Evolutionary conservation across 1,140 invertebrate species (phyloP), one percentile per base, ranked within the genome.

Genomic region (Schlechtendalia chinensis): DNA sequence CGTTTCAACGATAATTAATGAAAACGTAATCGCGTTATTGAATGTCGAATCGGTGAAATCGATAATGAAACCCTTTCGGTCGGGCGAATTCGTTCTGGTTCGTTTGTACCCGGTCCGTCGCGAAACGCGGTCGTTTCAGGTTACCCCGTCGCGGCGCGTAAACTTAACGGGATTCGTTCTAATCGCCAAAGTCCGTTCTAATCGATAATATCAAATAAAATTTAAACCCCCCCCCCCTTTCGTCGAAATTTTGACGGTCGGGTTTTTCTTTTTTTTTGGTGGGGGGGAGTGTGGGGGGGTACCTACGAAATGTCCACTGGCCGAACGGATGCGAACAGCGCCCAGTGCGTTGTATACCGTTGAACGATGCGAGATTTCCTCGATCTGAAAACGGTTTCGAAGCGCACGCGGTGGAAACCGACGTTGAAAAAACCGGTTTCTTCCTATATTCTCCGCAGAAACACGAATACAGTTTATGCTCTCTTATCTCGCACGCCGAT

Each of bases 361-460:
- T n/a, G n/a, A n/a, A n/a, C n/a, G n/a, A n/a, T n/a, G n/a, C 67
- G 32, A 56, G 32, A 14, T 79, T 79, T 24, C 45, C 39, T 79
- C 22, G 39, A 61, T 63, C 75, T 79, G 29, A 79, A 79, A 50
- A 61, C 72, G 22, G 72, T 77, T 77, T 77, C 45, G 16, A 77
- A 77, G 72, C 27, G 45, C 72, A 79, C 39, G 45, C 45, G 16
- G 75, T 45, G 54, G n/a, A 72, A 72, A 54, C 32, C n/a, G 63
- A n/a, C 56, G 39, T 63, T 63, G 17, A 61, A 47, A 63, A 63
- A 79, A 79, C 75, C 75, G 75, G 75, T 79, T 79, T 79, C 22
- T 79, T 47, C 75, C 10, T 79, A 79, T 79, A 79, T 79, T 79
- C n/a, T n/a, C 75, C 19, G 75, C 75, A 79, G 22, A 79, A 75